Percentiles rank a stretch among this genome's conserved stretches.
Conservation (phyloP, 2,797 vertebrate species). For the Enteromius viviparus region DNA sequence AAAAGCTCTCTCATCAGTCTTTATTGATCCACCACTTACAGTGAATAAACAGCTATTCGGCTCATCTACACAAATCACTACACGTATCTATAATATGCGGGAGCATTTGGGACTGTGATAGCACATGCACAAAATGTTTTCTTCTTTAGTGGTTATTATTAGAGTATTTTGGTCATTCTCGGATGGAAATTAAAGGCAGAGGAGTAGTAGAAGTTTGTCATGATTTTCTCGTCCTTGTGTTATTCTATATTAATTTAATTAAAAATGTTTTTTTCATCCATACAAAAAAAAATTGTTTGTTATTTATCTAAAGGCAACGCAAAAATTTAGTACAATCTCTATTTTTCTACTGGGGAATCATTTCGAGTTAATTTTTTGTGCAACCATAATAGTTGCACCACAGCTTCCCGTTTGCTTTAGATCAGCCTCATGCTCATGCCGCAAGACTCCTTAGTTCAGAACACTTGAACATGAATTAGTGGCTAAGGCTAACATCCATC, state of each 20-base stretch:
- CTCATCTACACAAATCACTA: conserved; percentile 64
- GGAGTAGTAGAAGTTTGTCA: neutral
- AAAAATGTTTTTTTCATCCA: neutral
- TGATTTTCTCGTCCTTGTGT: neutral
- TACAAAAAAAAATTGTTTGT: conserved; percentile 63
- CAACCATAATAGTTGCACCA: conserved; percentile 73
- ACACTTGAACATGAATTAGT: conserved; percentile 81
- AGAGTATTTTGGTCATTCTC: neutral
- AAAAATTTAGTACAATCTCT: neutral
- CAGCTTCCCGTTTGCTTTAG: conserved; percentile 33
- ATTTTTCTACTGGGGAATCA: conserved; percentile 82
- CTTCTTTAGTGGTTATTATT: conserved; percentile 3
- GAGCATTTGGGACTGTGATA: neutral
- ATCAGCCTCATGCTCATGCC: conserved; percentile 29
- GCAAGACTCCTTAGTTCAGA: conserved; percentile 65
- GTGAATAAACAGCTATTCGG: conserved; percentile 78
- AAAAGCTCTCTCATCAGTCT: conserved; percentile 76
- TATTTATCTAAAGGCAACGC: conserved; percentile 85
- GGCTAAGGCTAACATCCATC: conserved; percentile 85
- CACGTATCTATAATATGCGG: conserved; percentile 50
- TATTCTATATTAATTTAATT: neutral
- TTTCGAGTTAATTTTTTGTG: conserved; percentile 87
- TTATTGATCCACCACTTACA: conserved; percentile 81
- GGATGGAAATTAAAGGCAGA: neutral
- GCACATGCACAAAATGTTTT: neutral